phyloP scores from a whole-genome alignment of 2,113 vertebrate genomes.

The Syngnathoides biaculeatus region DNA sequence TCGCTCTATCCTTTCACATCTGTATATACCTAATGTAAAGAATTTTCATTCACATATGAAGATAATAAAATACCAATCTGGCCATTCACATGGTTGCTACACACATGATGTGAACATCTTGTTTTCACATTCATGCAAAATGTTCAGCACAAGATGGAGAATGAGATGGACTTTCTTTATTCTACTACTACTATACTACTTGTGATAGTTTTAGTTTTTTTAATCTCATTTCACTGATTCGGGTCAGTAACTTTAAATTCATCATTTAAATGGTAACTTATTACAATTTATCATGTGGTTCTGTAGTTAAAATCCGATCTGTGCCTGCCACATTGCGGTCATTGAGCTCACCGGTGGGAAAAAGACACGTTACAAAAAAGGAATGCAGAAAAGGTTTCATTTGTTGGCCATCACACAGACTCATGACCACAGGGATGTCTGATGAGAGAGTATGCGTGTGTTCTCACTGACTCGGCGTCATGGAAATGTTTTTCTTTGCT shows the following conservation, averaged over 20 bases:
- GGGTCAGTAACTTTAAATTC: background rate
- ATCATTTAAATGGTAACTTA: slow-evolving; percentile 10
- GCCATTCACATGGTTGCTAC: too few relatives aligned
- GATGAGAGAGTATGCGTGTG: slow-evolving; percentile 21
- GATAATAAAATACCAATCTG: too few relatives aligned
- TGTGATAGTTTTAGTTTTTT: too few relatives aligned
- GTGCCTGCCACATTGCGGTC: slow-evolving; percentile 34
- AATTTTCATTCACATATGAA: too few relatives aligned
- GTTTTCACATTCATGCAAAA: too few relatives aligned
- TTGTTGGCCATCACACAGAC: slow-evolving; percentile 38
- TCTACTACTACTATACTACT: too few relatives aligned
- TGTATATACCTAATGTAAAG: background rate
- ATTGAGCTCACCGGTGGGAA: slow-evolving; percentile 23
- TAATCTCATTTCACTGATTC: background rate
- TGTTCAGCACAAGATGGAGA: too few relatives aligned
- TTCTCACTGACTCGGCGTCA: slow-evolving; percentile 30
- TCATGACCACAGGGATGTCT: slow-evolving; percentile 46
- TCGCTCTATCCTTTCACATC: too few relatives aligned
- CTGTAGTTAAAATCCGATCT: slow-evolving; percentile 37
- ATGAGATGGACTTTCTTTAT: too few relatives aligned
- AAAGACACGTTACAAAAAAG: slow-evolving; percentile 44
- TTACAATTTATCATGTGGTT: slow-evolving; percentile 2
- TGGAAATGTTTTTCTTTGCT: slow-evolving; percentile 41
- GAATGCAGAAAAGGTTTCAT: slow-evolving; percentile 60
- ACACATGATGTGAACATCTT: too few relatives aligned